Evolutionary conservation across 2,113 vertebrate species (phyloP).

Genomic region (Craseonycteris thonglongyai): DNA sequence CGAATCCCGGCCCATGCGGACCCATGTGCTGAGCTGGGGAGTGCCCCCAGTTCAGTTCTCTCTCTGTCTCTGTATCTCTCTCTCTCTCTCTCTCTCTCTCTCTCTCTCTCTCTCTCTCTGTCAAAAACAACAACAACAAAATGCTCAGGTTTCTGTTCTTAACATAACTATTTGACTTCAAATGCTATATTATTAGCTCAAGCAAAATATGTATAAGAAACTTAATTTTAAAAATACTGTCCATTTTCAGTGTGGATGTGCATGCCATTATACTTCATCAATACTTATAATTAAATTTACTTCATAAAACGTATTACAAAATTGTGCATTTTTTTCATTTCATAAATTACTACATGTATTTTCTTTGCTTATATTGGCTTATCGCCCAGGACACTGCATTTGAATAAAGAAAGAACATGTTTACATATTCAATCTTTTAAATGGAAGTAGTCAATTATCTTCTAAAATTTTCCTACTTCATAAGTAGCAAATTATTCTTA

Average conservation of each 20-base stretch:
- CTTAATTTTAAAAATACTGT: background rate
- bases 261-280: background rate
- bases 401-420: background rate
- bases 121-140: no score
- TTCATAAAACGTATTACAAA: background rate
- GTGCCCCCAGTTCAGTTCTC: no score
- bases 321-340: background rate
- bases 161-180: background rate
- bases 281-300: background rate
- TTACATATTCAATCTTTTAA: background rate
- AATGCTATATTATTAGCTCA: background rate
- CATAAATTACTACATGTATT: background rate
- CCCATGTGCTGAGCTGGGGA: no score
- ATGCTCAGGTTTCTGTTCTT: background rate
- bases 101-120: no score
- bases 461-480: background rate
- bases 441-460: background rate
- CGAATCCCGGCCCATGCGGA: no score
- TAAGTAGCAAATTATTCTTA: background rate
- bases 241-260: background rate
- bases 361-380: background rate
- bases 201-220: background rate
- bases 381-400: background rate
- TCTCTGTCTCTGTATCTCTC: no score
- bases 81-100: no score